phyloP scores from a whole-genome alignment of 2,113 vertebrate genomes.

The Chitala chitala region DNA sequence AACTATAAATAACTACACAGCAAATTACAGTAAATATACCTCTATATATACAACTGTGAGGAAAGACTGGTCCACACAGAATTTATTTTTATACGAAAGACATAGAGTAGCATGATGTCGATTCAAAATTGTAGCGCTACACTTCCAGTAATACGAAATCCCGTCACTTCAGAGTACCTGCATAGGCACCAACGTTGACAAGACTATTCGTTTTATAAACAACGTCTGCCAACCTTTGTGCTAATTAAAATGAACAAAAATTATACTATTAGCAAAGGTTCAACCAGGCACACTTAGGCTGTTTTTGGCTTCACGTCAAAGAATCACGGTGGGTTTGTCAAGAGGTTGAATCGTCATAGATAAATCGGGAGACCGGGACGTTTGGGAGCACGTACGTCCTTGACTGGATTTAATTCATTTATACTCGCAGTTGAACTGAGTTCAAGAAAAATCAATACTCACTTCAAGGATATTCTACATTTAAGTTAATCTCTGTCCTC shows the following conservation, averaged over 20 bases:
- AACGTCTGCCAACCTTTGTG: neutral
- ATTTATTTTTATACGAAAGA: too few species aligned
- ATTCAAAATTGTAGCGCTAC: too few species aligned
- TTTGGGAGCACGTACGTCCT: conserved; percentile 15
- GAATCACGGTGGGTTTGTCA: neutral
- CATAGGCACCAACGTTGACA: neutral
- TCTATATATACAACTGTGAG: too few species aligned
- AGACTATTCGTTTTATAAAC: neutral
- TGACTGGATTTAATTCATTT: conserved; percentile 25
- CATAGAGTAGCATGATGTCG: too few species aligned
- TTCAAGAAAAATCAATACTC: conserved; percentile 20
- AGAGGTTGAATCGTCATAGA: neutral
- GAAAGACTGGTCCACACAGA: too few species aligned
- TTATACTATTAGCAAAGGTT: conserved; percentile 10
- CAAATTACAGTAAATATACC: too few species aligned
- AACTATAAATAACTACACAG: too few species aligned
- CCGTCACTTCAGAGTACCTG: neutral
- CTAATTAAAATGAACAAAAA: conserved; percentile 10
- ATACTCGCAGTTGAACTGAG: conserved; percentile 16
- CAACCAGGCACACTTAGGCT: neutral
- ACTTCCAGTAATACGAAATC: too few species aligned
- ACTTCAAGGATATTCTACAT: conserved; percentile 23
- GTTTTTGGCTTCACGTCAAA: neutral
- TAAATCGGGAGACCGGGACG: neutral
- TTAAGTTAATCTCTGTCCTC: conserved; percentile 2